Base-by-base conservation (phyloP, 2,888 invertebrate genomes). In the Anorthoa munda region DNA sequence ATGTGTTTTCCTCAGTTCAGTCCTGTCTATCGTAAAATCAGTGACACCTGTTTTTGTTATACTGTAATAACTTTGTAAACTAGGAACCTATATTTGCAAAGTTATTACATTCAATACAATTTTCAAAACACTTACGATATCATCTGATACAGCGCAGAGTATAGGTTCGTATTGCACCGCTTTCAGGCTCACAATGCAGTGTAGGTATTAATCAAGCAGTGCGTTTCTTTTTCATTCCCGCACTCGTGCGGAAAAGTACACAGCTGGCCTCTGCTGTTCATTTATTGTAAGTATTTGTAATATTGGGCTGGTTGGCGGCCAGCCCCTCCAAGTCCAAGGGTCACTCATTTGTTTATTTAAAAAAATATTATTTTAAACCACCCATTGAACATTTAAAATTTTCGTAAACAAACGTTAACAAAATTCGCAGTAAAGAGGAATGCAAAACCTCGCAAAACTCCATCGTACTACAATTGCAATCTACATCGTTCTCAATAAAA, bases 1-100 rank as follows among this genome's bases (percentile, higher is more conserved):
- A 21, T 12, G 2, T 39, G 31, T 63, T 46, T 23, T 23, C 31
- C 9, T 60, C 21, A 61, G 13, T 64, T 17, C 64, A 55, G 39
- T 72, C 46, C 51, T 26, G 39, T 55, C 17, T 56, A 53, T 66
- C 26, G 21, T 31, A 18, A 39, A 66, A 23, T 61, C 31, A 56
- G 17, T 51, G 21, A 21, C 65, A 58, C 23, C 21, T 63, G n/a
- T 66, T 12, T 51, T 48, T 55, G 11, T 63, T 63, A 51, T 46
- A 26, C 9, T 66, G 15, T n/a, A n/a, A 26, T n/a, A 48, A 15
- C 17, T 39, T 39, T 39, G 39, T 3, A 39, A 39, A 39, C 7
- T 39, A 39, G 39, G 39, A 39, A 39, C 39, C 39, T 39, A 39
- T 39, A 39, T 39, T 39, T 39, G 39, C 39, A 39, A 39, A 39